A percentile compares a stretch with the other conserved stretches of the same genome.
Conservation (phyloP, 2,888 invertebrate species). For the Clanis bilineata region DNA sequence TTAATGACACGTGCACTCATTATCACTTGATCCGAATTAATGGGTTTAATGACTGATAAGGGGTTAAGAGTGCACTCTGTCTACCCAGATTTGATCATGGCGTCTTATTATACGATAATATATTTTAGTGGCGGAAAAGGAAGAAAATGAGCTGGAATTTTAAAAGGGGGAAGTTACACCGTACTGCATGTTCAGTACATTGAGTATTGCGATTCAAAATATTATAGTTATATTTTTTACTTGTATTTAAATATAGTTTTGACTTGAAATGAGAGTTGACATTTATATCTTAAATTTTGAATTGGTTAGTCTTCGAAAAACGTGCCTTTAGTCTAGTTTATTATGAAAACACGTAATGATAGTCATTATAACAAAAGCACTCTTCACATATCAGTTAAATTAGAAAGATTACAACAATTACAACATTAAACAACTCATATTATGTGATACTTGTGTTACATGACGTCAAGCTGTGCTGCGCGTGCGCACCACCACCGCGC, state of each 20-base stretch:
- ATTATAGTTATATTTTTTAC: neutral
- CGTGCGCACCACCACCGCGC: slow-evolving; percentile 21
- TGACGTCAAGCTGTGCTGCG: slow-evolving; percentile 1
- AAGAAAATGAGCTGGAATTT: too few relatives aligned
- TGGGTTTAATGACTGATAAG: neutral
- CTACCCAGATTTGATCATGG: neutral
- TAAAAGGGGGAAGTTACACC: too few relatives aligned
- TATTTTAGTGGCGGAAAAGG: neutral
- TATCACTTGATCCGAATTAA: neutral
- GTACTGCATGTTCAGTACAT: too few relatives aligned
- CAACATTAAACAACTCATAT: neutral
- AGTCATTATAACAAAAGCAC: neutral
- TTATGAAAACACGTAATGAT: too few relatives aligned
- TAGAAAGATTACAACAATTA: neutral
- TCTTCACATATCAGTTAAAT: neutral
- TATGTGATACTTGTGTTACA: neutral
- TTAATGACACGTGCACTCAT: neutral
- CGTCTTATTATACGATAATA: neutral
- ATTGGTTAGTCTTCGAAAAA: too few relatives aligned
- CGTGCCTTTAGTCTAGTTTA: too few relatives aligned
- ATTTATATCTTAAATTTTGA: too few relatives aligned
- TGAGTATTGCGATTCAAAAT: too few relatives aligned
- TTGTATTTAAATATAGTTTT: neutral
- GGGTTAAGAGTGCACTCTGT: neutral
- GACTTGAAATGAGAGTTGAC: too few relatives aligned